Conservation (phyloP, 1,140 invertebrate genomes). For the Drosophila simulans region DNA sequence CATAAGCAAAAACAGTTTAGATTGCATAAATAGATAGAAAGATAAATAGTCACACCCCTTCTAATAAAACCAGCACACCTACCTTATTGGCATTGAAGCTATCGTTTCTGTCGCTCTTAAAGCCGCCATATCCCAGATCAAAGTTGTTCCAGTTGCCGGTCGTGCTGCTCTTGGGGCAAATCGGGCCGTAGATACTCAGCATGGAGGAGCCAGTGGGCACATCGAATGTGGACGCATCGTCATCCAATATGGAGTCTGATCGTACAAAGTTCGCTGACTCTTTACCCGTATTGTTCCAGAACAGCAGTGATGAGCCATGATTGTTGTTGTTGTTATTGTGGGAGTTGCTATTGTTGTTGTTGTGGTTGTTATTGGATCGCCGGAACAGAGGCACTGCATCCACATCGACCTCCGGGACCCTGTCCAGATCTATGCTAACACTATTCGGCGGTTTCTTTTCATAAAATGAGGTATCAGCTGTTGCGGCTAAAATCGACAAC, state of each 20-base stretch:
- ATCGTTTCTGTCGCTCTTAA: constrained; percentile 51
- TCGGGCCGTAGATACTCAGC: constrained; percentile 91
- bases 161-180: constrained; percentile 87
- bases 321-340: constrained; percentile 32
- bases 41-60: constrained; percentile 2
- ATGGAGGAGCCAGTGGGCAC: constrained; percentile 86
- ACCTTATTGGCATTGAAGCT: constrained; percentile 64
- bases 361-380: constrained; percentile 32
- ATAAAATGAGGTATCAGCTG: constrained; percentile 81
- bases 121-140: constrained; percentile 52
- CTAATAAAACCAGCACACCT: not conserved
- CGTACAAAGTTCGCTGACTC: constrained; percentile 86
- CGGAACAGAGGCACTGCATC: constrained; percentile 51
- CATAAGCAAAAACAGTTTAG: not conserved
- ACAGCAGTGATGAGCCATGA: constrained; percentile 49
- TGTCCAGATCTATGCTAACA: constrained; percentile 64
- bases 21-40: not conserved
- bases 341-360: constrained; percentile 20
- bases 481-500: constrained; percentile 71
- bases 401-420: constrained; percentile 40
- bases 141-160: constrained; percentile 55
- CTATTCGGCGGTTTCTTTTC: constrained; percentile 81
- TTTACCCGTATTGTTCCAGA: constrained; percentile 65
- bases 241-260: constrained; percentile 88
- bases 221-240: constrained; percentile 91